These are phyloP conservation scores for Panopea generosa DNA, from an alignment of 2,888 invertebrate species.

Conservation along the genomic window DNA sequence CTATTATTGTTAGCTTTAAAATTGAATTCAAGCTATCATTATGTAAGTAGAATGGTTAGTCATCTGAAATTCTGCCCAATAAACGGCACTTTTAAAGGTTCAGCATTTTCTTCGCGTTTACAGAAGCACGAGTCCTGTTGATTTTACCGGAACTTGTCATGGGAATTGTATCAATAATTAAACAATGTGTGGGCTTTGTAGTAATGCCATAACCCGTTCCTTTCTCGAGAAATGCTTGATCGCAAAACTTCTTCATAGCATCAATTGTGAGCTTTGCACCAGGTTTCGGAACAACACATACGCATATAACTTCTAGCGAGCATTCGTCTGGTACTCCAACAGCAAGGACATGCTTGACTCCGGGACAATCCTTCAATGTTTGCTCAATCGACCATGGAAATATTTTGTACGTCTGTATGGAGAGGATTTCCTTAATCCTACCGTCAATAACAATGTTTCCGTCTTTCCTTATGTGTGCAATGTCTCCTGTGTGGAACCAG, in stretches of 20 bases:
- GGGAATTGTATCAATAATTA: slow-evolving; percentile 17
- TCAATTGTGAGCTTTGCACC: neutral
- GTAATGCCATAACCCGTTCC: neutral
- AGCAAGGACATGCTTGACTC: slow-evolving; percentile 9
- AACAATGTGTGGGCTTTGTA: slow-evolving; percentile 13
- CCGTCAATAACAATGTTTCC: slow-evolving; percentile 29
- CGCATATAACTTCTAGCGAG: slow-evolving; percentile 20
- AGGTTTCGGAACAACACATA: slow-evolving; percentile 2
- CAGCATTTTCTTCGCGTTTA: slow-evolving; percentile 8
- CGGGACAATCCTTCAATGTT: too few species aligned
- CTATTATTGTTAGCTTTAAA: too few species aligned
- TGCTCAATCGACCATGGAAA: too few species aligned
- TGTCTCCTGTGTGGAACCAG: slow-evolving; percentile 16
- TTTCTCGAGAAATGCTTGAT: slow-evolving; percentile 7
- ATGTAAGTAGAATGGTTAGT: too few species aligned
- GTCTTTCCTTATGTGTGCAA: slow-evolving; percentile 12
- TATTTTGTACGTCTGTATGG: too few species aligned
- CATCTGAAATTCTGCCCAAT: too few species aligned
- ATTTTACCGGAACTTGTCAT: slow-evolving; percentile 14
- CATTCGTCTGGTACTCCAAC: slow-evolving; percentile 30
- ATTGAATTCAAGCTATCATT: too few species aligned
- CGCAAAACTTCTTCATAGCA: slow-evolving; percentile 9
- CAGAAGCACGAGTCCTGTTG: neutral
- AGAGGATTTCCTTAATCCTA: slow-evolving; percentile 20
- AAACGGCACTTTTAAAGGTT: too few species aligned